These are phyloP conservation scores for Stomatorhinus walkeri DNA, from an alignment of 2,797 vertebrate genomes.

Conservation along the genomic window DNA sequence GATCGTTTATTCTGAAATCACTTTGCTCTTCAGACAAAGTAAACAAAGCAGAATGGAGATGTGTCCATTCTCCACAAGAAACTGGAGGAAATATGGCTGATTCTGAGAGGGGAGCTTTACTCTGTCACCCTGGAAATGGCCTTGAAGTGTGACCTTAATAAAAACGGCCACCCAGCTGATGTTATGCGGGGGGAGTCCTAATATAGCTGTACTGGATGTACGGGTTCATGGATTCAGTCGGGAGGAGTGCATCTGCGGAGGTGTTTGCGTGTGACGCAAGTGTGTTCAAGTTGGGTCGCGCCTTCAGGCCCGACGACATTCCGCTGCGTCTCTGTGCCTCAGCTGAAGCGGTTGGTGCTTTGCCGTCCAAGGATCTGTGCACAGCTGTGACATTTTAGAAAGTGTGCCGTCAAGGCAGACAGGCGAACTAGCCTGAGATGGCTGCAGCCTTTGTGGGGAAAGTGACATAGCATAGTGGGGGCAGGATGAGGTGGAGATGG, in stretches of 20 bases:
- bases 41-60: not conserved
- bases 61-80: not conserved
- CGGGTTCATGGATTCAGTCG: conserved; percentile 17
- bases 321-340: not conserved
- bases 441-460: not conserved
- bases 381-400: not conserved
- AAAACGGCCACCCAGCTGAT: conserved; percentile 32
- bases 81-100: not conserved
- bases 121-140: conserved; percentile 27
- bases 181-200: conserved; percentile 33
- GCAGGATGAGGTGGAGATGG: not conserved
- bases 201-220: conserved; percentile 37
- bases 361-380: not conserved
- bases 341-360: not conserved
- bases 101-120: conserved; percentile 20
- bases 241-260: conserved; percentile 16
- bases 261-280: not conserved
- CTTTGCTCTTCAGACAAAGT: conserved; percentile 20
- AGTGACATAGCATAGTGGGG: not conserved
- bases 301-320: not conserved
- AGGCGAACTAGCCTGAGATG: not conserved
- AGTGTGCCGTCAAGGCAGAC: not conserved
- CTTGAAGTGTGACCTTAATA: conserved; percentile 28
- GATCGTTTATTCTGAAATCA: conserved; percentile 14
- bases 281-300: not conserved